These are phyloP conservation scores for Adelges cooleyi DNA, from an alignment of 1,140 invertebrate genomes.

Conservation along the genomic window DNA sequence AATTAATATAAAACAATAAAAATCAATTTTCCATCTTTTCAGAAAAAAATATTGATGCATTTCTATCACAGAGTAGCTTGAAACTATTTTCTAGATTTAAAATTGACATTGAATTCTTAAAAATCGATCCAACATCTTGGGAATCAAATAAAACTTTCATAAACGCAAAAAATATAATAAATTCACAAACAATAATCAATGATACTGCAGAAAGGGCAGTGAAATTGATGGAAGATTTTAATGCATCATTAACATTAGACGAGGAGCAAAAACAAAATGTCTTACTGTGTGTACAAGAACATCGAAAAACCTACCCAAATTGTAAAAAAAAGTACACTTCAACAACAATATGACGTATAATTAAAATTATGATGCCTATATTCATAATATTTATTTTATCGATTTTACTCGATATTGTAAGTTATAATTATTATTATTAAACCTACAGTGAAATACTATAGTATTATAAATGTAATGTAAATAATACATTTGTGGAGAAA, in stretches of 20 bases:
- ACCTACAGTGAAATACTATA: too few species aligned
- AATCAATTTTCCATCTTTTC: neutral
- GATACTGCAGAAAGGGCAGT: constrained; percentile 24
- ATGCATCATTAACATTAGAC: constrained; percentile 11
- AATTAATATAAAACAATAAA: too few species aligned
- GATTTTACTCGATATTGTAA: too few species aligned
- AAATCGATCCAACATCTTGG: neutral
- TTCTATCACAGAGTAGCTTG: neutral
- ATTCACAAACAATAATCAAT: constrained; percentile 23
- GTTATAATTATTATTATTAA: too few species aligned
- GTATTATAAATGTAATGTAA: too few species aligned
- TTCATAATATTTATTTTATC: too few species aligned
- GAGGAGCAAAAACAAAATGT: constrained; percentile 21
- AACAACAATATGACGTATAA: too few species aligned
- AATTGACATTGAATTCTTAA: neutral
- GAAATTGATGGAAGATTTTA: constrained; percentile 20
- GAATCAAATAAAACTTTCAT: neutral
- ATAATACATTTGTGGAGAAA: too few species aligned
- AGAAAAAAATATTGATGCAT: neutral
- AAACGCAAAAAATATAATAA: constrained; percentile 25
- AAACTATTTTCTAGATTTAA: neutral
- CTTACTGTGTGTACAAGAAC: neutral
- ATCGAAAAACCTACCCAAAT: neutral
- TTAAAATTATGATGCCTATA: too few species aligned
- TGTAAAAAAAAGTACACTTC: neutral